Base-by-base conservation (phyloP, 2,888 invertebrate genomes). In the Blastobasis adustella region DNA sequence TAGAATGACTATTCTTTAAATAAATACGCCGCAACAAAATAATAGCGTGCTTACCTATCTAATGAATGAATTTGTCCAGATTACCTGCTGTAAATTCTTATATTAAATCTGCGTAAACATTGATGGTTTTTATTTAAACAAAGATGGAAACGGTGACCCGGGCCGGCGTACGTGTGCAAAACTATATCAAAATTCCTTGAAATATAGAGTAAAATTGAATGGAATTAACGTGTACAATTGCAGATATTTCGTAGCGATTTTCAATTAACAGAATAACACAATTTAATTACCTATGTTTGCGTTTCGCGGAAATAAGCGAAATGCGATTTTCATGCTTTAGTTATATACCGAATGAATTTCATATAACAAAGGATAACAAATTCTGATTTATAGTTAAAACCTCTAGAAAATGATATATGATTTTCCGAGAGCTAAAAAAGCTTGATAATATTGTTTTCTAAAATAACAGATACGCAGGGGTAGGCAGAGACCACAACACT, bases 51-150 rank as follows among this genome's bases (percentile, higher is more conserved):
- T 3, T 23, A 23, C 23, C 23, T 23, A 63, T 66, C 65, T 53
- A 57, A 61, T 62, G 64, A 72, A 67, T 69, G 71, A 71, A 67
- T 63, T 61, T 72, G 62, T 59, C 67, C 71, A 71, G 71, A 72
- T 68, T 58, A 69, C 71, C 23, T 23, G 3, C 23, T 70, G 61
- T 52, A 68, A 60, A 65, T 61, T 67, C 67, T 71, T 68, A 67
- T 65, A 71, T 68, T 72, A 71, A 67, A 66, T 54, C 63, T 66
- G 59, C 55, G 65, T 71, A 71, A 71, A 58, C 71, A 71, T 60
- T 58, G 63, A 60, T 59, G 59, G 61, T 55, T 66, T 69, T 66
- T 71, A 69, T 23, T 47, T 47, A 10, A n/a, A 10, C 23, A 47
- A 40, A 47, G 37, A 37, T 37, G 9, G 37, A 46, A n/a, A 10